These are phyloP conservation scores for Hemicrepidius hirtus DNA, from an alignment of 2,888 invertebrate genomes.

Conservation along the genomic window DNA sequence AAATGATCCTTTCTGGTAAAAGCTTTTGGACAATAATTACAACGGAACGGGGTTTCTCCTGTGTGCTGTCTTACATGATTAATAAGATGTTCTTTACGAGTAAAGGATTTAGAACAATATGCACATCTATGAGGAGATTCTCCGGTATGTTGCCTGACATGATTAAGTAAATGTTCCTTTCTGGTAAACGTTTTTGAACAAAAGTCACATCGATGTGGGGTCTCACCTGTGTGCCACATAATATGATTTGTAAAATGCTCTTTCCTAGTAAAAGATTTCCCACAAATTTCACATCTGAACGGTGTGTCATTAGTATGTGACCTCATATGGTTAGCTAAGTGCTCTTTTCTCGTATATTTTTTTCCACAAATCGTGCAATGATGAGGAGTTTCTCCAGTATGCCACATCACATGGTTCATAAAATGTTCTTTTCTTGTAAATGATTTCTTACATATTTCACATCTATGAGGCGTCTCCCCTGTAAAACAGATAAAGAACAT, in stretches of 20 bases:
- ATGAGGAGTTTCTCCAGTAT: constrained; percentile 90
- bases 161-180: constrained; percentile 85
- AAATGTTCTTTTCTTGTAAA: constrained; percentile 86
- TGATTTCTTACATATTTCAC: constrained; percentile 87
- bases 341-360: constrained; percentile 92
- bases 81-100: constrained; percentile 89
- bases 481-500: too few species aligned
- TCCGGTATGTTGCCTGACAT: constrained; percentile 86
- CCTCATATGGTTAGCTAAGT: constrained; percentile 90
- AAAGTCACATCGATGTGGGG: constrained; percentile 86
- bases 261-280: constrained; percentile 91
- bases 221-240: constrained; percentile 90
- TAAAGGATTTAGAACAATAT: constrained; percentile 91
- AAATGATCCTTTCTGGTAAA: constrained; percentile 90
- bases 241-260: constrained; percentile 94
- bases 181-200: constrained; percentile 87
- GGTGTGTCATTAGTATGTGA: constrained; percentile 93
- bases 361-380: constrained; percentile 91
- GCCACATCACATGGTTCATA: constrained; percentile 89
- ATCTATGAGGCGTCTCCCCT: constrained; percentile 82
- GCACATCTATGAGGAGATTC: constrained; percentile 91
- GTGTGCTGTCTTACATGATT: constrained; percentile 90
- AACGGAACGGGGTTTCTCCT: constrained; percentile 85
- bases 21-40: constrained; percentile 89
- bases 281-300: constrained; percentile 87